These are phyloP conservation scores for Chanos chanos DNA, from an alignment of 2,797 vertebrate genomes.

Conservation along the genomic window DNA sequence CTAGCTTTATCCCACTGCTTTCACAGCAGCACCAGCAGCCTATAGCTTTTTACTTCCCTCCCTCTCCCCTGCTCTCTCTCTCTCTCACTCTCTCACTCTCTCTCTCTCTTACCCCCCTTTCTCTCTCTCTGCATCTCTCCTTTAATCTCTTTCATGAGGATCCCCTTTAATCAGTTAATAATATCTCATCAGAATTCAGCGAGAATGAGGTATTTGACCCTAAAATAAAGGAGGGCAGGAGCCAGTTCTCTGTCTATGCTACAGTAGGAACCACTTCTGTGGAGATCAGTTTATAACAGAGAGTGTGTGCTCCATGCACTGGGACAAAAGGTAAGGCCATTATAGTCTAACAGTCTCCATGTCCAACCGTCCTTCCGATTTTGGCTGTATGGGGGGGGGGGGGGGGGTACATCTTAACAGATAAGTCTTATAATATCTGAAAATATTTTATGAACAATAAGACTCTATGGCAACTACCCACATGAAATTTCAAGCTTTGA, in stretches of 20 bases:
- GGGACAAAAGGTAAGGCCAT: no score
- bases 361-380: no score
- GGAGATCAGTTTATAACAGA: no score
- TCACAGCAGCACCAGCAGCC: slow-evolving; percentile 34
- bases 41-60: slow-evolving; percentile 22
- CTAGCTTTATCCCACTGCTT: slow-evolving; percentile 39
- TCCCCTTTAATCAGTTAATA: slow-evolving; percentile 36
- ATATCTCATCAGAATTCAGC: slow-evolving; percentile 18
- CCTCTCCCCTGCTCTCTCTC: slow-evolving; percentile 36
- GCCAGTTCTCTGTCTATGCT: slow-evolving; percentile 7
- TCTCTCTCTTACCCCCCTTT: slow-evolving; percentile 16
- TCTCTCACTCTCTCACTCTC: slow-evolving; percentile 9
- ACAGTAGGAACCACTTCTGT: not conserved
- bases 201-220: not conserved
- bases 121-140: slow-evolving; percentile 12
- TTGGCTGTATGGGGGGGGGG: no score
- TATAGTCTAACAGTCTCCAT: no score
- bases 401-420: no score
- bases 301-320: no score
- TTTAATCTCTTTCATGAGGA: slow-evolving; percentile 34
- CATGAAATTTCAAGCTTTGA: no score
- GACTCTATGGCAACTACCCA: no score
- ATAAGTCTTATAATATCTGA: no score
- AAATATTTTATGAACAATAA: no score
- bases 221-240: not conserved